These are phyloP conservation scores for Apostichopus japonicus DNA, from an alignment of 35 echinoderm and acorn worm genomes.

Conservation along the genomic window DNA sequence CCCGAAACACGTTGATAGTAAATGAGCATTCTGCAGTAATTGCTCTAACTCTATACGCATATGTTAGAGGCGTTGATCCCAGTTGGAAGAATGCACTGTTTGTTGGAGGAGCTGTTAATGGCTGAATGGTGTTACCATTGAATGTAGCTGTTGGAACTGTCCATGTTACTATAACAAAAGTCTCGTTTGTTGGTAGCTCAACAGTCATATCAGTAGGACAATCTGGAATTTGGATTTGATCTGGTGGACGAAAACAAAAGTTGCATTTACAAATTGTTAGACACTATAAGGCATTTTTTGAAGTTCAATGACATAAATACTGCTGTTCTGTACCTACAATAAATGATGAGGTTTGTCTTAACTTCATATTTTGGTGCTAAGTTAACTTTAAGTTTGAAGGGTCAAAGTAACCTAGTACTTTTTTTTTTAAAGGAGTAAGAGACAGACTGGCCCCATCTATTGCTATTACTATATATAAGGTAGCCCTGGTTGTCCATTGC, in stretches of 20 bases:
- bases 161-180: neutral
- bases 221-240: neutral
- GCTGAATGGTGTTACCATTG: neutral
- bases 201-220: neutral
- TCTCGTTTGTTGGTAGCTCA: neutral
- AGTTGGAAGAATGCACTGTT: neutral
- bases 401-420: too few species aligned
- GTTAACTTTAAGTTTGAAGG: too few species aligned
- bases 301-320: too few species aligned
- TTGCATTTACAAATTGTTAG: too few species aligned
- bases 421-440: too few species aligned
- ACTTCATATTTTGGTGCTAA: too few species aligned
- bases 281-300: too few species aligned
- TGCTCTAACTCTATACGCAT: neutral
- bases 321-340: too few species aligned
- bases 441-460: too few species aligned
- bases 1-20: neutral
- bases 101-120: neutral
- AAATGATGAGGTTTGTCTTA: too few species aligned
- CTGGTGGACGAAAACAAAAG: neutral
- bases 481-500: too few species aligned
- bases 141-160: neutral
- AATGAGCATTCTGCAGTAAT: neutral
- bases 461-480: too few species aligned
- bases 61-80: neutral